Evolutionary conservation across 2,797 vertebrate species (phyloP).

Genomic region (Amphiprion clarkii): DNA sequence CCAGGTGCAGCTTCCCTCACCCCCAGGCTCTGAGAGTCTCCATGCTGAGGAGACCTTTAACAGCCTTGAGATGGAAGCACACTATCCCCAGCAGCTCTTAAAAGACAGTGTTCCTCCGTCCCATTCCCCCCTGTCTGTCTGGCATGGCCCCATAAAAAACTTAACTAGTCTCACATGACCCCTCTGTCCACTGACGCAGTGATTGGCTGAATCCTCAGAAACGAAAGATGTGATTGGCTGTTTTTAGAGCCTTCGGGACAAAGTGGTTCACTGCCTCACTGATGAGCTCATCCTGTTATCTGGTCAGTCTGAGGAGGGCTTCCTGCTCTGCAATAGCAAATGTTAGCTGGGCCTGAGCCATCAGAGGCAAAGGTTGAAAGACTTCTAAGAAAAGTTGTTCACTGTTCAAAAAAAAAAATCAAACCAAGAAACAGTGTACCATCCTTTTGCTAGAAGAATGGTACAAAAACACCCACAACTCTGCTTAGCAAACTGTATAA

Average conservation of each 20-base stretch:
- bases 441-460: neutral
- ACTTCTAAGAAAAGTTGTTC: neutral
- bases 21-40: constrained; percentile 50
- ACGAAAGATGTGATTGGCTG: constrained; percentile 19
- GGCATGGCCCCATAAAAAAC: constrained; percentile 70
- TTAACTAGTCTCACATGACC: constrained; percentile 69
- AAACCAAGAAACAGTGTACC: too few relatives aligned
- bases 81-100: constrained; percentile 65
- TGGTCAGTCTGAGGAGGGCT: constrained; percentile 24
- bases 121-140: constrained; percentile 52
- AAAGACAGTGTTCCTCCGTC: constrained; percentile 60
- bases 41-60: constrained; percentile 66
- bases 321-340: constrained; percentile 2
- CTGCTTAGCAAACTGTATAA: neutral
- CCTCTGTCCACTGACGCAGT: constrained; percentile 36
- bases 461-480: neutral
- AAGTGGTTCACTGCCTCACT: constrained; percentile 40
- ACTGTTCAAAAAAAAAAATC: neutral
- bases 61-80: constrained; percentile 61
- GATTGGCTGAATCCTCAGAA: constrained; percentile 39
- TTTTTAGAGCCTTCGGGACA: constrained; percentile 30
- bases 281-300: constrained; percentile 57
- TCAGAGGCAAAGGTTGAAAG: constrained; percentile 5
- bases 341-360: constrained; percentile 13
- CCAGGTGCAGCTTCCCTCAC: constrained; percentile 67